These are phyloP conservation scores for Synergus japonicus DNA, from an alignment of 2,888 invertebrate genomes.

Conservation along the genomic window DNA sequence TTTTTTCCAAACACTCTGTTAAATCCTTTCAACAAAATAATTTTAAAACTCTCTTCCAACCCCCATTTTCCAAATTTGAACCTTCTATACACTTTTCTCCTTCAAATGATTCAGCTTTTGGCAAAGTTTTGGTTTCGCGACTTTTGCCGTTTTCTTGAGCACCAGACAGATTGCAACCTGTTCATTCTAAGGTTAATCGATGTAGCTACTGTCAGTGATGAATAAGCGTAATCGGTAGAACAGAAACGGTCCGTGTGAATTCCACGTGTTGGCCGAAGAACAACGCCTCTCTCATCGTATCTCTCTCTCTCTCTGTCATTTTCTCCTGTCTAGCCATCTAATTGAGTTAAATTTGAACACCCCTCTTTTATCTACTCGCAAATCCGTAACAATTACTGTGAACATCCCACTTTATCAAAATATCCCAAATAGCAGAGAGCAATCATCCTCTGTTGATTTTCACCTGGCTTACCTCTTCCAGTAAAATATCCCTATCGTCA, in stretches of 20 bases:
- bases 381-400: conserved; percentile 22
- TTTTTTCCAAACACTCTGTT: too few species aligned
- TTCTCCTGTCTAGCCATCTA: conserved; percentile 52
- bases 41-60: too few species aligned
- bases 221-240: conserved; percentile 68
- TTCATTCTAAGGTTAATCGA: not conserved
- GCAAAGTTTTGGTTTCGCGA: not conserved
- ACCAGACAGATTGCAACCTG: not conserved
- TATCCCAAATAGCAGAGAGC: not conserved
- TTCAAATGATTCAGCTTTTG: not conserved
- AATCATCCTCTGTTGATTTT: not conserved
- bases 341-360: conserved; percentile 36
- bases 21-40: too few species aligned
- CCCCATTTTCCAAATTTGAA: too few species aligned
- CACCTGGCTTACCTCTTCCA: conserved; percentile 13
- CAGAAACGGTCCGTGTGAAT: conserved; percentile 72
- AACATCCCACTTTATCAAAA: not conserved
- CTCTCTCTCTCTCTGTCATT: conserved; percentile 54
- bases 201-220: conserved; percentile 66
- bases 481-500: not conserved
- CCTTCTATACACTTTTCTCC: too few species aligned
- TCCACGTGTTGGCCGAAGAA: conserved; percentile 60
- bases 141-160: not conserved
- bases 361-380: conserved; percentile 32
- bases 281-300: conserved; percentile 48